phyloP scores from a whole-genome alignment of 2,797 vertebrate genomes.

The Danio jaintianensis region DNA sequence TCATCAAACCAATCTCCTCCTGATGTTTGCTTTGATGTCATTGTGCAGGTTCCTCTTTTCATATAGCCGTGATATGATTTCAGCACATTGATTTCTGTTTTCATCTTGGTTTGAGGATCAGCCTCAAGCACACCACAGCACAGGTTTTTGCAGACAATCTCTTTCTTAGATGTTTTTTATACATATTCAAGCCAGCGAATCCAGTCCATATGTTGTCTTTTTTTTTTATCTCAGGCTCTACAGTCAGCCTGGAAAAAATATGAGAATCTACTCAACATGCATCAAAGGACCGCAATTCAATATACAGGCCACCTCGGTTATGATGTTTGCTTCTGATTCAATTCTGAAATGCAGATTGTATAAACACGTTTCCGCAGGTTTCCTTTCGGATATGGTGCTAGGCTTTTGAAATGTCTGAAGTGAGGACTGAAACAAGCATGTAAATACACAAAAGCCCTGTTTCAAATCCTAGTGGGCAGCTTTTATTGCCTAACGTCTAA shows the following conservation, averaged over 20 bases:
- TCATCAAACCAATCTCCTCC: neutral
- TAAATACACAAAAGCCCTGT: conserved; percentile 29
- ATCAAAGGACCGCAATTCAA: conserved; percentile 15
- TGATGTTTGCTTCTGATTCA: conserved; percentile 41
- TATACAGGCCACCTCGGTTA: conserved; percentile 14
- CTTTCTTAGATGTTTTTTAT: conserved; percentile 33
- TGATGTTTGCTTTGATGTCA: conserved; percentile 27
- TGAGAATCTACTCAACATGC: conserved; percentile 13
- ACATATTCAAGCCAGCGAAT: conserved; percentile 12
- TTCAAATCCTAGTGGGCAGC: neutral
- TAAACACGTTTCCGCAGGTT: conserved; percentile 31
- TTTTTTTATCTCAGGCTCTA: conserved; percentile 21
- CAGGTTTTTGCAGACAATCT: conserved; percentile 7
- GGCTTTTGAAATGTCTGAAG: conserved; percentile 16
- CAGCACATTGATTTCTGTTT: conserved; percentile 16
- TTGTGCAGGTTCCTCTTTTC: conserved; percentile 17
- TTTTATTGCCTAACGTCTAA: conserved; percentile 4
- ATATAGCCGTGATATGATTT: conserved; percentile 20
- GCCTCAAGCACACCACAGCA: conserved; percentile 19
- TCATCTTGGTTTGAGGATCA: conserved; percentile 15
- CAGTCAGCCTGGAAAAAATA: conserved; percentile 1
- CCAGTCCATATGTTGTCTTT: conserved; percentile 22
- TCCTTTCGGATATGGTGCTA: conserved; percentile 5
- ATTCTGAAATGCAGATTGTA: neutral
- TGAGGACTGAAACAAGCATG: conserved; percentile 12